phyloP scores from a whole-genome alignment of 2,888 invertebrate genomes.

The Thysanoteuthis rhombus region DNA sequence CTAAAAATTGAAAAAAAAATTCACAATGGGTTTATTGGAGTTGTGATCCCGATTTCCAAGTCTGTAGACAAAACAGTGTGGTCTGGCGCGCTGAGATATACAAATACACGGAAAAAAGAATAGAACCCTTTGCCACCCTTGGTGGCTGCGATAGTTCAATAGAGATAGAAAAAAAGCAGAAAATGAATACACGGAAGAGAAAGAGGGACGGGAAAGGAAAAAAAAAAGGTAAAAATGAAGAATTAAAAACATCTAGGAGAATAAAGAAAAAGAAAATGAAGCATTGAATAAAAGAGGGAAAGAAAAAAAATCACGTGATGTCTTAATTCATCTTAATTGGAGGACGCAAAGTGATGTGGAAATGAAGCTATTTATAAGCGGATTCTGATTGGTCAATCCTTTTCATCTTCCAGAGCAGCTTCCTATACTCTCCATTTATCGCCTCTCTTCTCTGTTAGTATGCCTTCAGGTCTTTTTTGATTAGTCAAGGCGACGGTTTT shows the following conservation, averaged over 20 bases:
- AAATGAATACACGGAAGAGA: too few species aligned
- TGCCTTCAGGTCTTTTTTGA: neutral
- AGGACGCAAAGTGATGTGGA: neutral
- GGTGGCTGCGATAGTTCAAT: too few species aligned
- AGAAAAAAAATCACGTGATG: neutral
- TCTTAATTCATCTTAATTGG: neutral
- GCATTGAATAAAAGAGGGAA: neutral
- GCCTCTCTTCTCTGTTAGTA: neutral
- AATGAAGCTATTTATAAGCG: neutral
- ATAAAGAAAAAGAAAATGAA: neutral
- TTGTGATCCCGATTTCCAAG: too few species aligned
- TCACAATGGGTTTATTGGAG: too few species aligned
- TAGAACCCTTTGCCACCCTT: too few species aligned
- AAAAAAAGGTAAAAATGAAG: neutral
- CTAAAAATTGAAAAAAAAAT: too few species aligned
- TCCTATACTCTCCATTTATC: neutral
- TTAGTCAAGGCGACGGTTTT: neutral
- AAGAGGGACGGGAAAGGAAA: too few species aligned
- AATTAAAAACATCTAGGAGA: neutral
- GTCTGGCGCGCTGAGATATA: too few species aligned
- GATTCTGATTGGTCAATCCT: neutral
- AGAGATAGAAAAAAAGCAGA: too few species aligned
- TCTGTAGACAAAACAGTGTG: too few species aligned
- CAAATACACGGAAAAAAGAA: too few species aligned
- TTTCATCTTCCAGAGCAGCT: neutral